Conservation (phyloP, 2,888 invertebrate species). For the Proisotoma minuta region DNA sequence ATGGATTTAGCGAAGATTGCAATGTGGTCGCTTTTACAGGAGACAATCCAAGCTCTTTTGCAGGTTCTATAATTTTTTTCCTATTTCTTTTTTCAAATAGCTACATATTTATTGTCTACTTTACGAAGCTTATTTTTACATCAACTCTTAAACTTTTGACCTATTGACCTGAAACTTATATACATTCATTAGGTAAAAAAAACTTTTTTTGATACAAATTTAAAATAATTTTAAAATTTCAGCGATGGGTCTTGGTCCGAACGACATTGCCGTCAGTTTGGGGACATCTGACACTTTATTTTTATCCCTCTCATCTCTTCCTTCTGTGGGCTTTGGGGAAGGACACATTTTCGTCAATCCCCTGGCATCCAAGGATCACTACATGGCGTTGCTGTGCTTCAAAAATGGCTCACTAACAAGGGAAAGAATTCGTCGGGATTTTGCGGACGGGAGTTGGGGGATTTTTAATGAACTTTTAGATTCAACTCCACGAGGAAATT, state of each 20-base stretch:
- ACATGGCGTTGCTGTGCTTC: constrained; percentile 84
- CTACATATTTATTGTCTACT: too few relatives aligned
- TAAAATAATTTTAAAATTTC: too few relatives aligned
- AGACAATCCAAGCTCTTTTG: constrained; percentile 75
- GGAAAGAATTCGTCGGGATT: constrained; percentile 70
- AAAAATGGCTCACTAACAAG: constrained; percentile 91
- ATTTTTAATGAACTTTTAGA: constrained; percentile 74
- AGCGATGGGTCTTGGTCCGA: constrained; percentile 73
- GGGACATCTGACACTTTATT: constrained; percentile 94
- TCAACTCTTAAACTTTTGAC: too few relatives aligned
- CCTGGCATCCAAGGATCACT: constrained; percentile 63
- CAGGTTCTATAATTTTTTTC: too few relatives aligned
- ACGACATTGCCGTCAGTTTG: constrained; percentile 80
- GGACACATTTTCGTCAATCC: constrained; percentile 89
- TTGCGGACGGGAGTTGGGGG: constrained; percentile 75
- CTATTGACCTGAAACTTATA: too few relatives aligned
- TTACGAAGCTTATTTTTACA: too few relatives aligned
- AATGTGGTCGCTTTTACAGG: constrained; percentile 85
- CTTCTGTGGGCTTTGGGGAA: constrained; percentile 64
- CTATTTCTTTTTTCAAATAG: too few relatives aligned
- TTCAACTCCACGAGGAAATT: constrained; percentile 82
- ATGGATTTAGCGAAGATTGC: constrained; percentile 76
- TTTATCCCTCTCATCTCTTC: constrained; percentile 60
- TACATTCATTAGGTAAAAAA: too few relatives aligned
- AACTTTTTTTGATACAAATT: too few relatives aligned